Conservation (phyloP, 2,113 vertebrate genomes). For the Asarcornis scutulata region DNA sequence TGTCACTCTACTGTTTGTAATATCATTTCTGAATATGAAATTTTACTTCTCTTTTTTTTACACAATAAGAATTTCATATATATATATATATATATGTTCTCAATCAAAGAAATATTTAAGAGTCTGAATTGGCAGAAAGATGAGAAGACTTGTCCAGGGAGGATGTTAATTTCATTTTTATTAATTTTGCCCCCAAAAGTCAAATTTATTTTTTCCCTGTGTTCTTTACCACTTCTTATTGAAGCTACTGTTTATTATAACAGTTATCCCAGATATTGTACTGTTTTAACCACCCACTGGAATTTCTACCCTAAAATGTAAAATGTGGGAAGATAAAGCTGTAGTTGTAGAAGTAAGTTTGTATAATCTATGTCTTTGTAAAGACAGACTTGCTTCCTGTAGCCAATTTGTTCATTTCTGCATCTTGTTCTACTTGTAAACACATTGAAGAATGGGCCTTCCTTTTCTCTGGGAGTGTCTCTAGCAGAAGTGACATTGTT, state of each 20-base stretch:
- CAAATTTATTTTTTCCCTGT: constrained; percentile 1
- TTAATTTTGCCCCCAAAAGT: constrained; percentile 49
- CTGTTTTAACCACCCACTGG: neutral
- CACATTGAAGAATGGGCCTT: neutral
- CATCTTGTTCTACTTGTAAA: neutral
- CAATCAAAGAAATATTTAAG: constrained; percentile 30
- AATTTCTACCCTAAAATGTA: neutral
- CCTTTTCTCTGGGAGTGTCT: neutral
- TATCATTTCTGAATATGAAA: constrained; percentile 8
- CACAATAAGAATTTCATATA: constrained; percentile 4
- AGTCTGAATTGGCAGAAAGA: neutral
- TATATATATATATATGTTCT: neutral
- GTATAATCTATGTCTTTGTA: neutral
- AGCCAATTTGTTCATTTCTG: neutral
- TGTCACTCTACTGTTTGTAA: neutral
- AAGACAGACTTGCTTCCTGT: neutral
- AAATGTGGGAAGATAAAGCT: neutral
- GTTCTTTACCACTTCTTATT: neutral
- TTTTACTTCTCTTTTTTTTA: neutral
- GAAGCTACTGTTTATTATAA: constrained; percentile 15
- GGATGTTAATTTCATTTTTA: constrained; percentile 11
- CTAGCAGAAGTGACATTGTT: neutral
- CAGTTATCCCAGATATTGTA: neutral
- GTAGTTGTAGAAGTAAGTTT: neutral
- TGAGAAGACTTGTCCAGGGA: neutral